Evolutionary conservation across 92 coral and sea anemone genomes (phyloP).

Genomic region (Hydrozoanthus gracilis): DNA sequence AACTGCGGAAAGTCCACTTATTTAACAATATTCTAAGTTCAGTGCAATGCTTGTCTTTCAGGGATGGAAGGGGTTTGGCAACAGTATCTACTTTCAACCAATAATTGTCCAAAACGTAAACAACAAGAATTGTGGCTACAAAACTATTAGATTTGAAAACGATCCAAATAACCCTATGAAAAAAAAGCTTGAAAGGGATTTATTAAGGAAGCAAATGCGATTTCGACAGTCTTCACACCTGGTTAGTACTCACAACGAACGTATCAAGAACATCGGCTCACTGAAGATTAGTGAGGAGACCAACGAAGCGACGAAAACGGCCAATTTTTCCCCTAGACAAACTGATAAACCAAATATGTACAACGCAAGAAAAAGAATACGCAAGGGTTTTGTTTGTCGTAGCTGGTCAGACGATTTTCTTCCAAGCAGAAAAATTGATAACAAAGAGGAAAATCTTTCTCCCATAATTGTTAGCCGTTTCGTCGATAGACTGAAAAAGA

Average conservation of each 20-base stretch:
- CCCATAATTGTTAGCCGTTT: slow-evolving; percentile 68
- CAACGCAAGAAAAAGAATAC: slow-evolving; percentile 41
- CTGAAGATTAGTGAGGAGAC: slow-evolving; percentile 44
- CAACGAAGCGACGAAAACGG: slow-evolving; percentile 21
- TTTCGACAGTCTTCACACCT: slow-evolving; percentile 72
- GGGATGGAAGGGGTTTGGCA: slow-evolving; percentile 90
- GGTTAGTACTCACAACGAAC: slow-evolving; percentile 77
- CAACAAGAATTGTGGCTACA: background rate
- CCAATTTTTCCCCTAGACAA: background rate
- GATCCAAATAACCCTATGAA: background rate
- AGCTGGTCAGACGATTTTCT: slow-evolving; percentile 75
- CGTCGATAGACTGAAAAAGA: slow-evolving; percentile 44
- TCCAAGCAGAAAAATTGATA: slow-evolving; percentile 21
- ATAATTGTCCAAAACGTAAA: slow-evolving; percentile 56
- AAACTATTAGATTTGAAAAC: slow-evolving; percentile 41
- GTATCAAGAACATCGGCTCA: slow-evolving; percentile 62
- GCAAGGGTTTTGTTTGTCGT: slow-evolving; percentile 83
- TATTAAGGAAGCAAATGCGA: slow-evolving; percentile 63
- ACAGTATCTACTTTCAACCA: slow-evolving; percentile 82
- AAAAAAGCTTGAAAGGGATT: slow-evolving; percentile 50
- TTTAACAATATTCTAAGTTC: background rate
- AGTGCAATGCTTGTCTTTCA: background rate
- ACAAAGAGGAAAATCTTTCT: slow-evolving; percentile 26
- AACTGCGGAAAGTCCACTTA: background rate
- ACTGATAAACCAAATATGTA: slow-evolving; percentile 1